These are phyloP conservation scores for Amyelois transitella DNA, from an alignment of 1,140 invertebrate species.

Conservation along the genomic window DNA sequence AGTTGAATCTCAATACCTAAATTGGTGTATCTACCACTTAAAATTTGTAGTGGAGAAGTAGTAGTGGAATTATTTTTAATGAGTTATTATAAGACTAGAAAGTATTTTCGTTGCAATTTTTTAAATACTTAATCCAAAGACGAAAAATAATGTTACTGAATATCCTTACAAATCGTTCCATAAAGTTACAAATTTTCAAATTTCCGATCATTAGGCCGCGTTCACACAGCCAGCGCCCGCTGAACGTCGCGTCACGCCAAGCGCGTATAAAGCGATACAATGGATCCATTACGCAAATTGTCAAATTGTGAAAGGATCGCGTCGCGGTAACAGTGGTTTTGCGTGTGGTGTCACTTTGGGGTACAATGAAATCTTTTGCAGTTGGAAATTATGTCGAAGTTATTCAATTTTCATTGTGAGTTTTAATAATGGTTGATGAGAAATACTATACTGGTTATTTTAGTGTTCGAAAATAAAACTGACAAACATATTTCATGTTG, in stretches of 20 bases:
- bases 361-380: no score
- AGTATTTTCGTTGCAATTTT: no score
- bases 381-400: no score
- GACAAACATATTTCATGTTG: no score
- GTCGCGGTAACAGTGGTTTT: conserved; percentile 45
- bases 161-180: background rate
- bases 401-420: background rate
- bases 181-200: background rate
- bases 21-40: no score
- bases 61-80: background rate
- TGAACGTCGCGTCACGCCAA: conserved; percentile 45
- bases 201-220: conserved; percentile 12
- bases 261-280: conserved; percentile 51
- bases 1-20: no score
- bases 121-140: no score
- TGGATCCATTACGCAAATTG: conserved; percentile 66
- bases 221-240: conserved; percentile 36
- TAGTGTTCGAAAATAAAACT: no score
- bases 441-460: no score
- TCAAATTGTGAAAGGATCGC: conserved; percentile 15
- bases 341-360: conserved; percentile 29
- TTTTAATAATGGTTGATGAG: no score
- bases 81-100: background rate
- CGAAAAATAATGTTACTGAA: background rate
- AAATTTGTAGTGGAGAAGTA: background rate